Base-by-base conservation (phyloP, 30 jellyfish, hydroid and myxozoan species). In the Cassiopea andromeda region DNA sequence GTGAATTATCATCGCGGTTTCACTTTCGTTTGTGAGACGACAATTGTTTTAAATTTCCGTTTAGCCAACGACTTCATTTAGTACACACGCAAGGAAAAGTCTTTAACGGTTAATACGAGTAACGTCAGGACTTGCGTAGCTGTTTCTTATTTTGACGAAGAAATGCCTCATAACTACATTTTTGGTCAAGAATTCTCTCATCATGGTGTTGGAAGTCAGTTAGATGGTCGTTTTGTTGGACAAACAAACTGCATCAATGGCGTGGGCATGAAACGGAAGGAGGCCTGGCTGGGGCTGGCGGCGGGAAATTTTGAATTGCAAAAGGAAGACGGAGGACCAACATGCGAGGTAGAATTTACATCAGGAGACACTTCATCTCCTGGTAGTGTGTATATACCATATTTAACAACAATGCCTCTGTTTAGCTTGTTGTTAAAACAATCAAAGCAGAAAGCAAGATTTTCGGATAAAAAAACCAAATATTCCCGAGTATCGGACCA, bases 221-320 rank as follows among this genome's bases (percentile, higher is more conserved):
- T 60, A 13, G 60, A 67, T 7, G 75, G 76, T 46, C 48, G 48
- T 44, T 86, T 75, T 86, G 84, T 73, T 57, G 93, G 89, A 82
- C 85, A 86, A 2, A 38, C 73, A 16, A 59, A 61, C 6, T 1
- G 18, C 19, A 64, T 10, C 47, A 69, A 45, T 46, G 13, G 9
- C 19, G 54, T 68, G 82, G 90, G 90, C 46, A 68, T 81, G 90
- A 81, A 81, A 57, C 90, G 89, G 72, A 81, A 81, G 48, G 80
- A 81, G 45, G 43, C 43, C 61, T 81, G 89, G 89, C 13, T 1
- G 14, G 80, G 67, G 2, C 58, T 18, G 19, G 80, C 48, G 73
- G 83, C 90, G 90, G 90, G 90, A 81, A 81, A 81, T 81, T 81
- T 81, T 81, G 90, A 81, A 81, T 64, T 81, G 73, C 70, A 67